Evolutionary conservation across 1,140 invertebrate species (phyloP).

Genomic region (Drosophila elegans): DNA sequence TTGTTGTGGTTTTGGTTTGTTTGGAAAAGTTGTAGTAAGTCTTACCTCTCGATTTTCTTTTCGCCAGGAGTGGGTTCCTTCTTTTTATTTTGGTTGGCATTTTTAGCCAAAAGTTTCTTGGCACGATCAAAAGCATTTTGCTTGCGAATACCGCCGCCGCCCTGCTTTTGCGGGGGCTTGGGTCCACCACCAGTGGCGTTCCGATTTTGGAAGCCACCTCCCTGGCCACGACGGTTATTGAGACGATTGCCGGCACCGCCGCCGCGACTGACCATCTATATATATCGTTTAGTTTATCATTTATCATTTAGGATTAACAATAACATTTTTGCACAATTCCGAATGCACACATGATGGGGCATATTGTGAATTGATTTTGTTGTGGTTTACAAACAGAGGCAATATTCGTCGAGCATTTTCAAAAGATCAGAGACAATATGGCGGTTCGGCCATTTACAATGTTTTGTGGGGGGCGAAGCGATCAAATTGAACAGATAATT

Average conservation of each 20-base stretch:
- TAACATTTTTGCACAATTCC: slow-evolving; percentile 11
- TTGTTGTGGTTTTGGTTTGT: slow-evolving; percentile 41
- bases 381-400: slow-evolving; percentile 34
- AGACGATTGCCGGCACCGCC: slow-evolving; percentile 84
- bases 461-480: slow-evolving; percentile 5
- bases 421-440: slow-evolving; percentile 37
- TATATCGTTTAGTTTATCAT: slow-evolving; percentile 42
- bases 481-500: slow-evolving; percentile 28
- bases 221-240: slow-evolving; percentile 84
- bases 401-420: slow-evolving; percentile 6
- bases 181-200: slow-evolving; percentile 75
- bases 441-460: slow-evolving; percentile 47
- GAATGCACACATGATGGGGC: slow-evolving; percentile 2
- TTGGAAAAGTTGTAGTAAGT: slow-evolving; percentile 67
- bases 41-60: slow-evolving; percentile 85
- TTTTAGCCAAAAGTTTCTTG: slow-evolving; percentile 85
- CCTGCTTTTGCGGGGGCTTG: slow-evolving; percentile 82
- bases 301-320: slow-evolving; percentile 10
- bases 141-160: slow-evolving; percentile 84
- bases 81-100: slow-evolving; percentile 85
- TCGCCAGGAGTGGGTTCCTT: slow-evolving; percentile 84
- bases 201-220: slow-evolving; percentile 84
- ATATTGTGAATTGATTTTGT: slow-evolving; percentile 24
- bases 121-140: slow-evolving; percentile 85
- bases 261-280: slow-evolving; percentile 84